Evolutionary conservation across 2,113 vertebrate species (phyloP).

Genomic region (Clupea harengus): DNA sequence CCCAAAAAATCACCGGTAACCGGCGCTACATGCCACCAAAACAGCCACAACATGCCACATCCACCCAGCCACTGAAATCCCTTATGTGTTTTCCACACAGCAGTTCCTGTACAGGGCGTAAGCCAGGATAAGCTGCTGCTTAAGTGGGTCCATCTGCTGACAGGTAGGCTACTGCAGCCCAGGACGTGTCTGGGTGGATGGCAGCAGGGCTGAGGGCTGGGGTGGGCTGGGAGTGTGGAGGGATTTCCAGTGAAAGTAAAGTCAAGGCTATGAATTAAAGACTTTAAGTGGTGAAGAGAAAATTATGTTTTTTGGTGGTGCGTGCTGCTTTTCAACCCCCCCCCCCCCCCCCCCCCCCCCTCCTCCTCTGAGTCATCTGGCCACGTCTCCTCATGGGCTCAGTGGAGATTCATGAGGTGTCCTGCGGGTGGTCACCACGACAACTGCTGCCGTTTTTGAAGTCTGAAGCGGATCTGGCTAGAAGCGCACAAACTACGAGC

Average conservation of each 20-base stretch:
- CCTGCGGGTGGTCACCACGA: not conserved
- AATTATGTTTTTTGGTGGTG: not conserved
- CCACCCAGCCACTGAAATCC: slow-evolving; percentile 41
- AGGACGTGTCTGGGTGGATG: not conserved
- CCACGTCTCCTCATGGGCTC: not conserved
- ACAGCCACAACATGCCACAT: slow-evolving; percentile 25
- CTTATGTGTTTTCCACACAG: slow-evolving; percentile 5
- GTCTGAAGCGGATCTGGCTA: not conserved
- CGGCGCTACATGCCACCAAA: not conserved
- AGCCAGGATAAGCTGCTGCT: slow-evolving; percentile 52
- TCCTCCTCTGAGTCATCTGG: slow-evolving; percentile 1
- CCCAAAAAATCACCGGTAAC: not conserved
- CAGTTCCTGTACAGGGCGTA: not conserved
- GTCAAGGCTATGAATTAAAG: not conserved
- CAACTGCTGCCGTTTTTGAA: not conserved
- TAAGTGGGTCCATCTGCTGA: slow-evolving; percentile 42
- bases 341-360: not conserved
- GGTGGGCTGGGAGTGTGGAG: not conserved
- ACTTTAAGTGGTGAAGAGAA: not conserved
- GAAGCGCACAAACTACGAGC: not conserved
- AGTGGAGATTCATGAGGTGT: not conserved
- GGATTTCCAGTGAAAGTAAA: not conserved
- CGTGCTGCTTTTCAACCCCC: not conserved
- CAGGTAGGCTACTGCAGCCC: not conserved
- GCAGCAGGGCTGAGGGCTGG: not conserved